phyloP scores from a whole-genome alignment of 2,888 invertebrate genomes.

The Blastobasis adustella region DNA sequence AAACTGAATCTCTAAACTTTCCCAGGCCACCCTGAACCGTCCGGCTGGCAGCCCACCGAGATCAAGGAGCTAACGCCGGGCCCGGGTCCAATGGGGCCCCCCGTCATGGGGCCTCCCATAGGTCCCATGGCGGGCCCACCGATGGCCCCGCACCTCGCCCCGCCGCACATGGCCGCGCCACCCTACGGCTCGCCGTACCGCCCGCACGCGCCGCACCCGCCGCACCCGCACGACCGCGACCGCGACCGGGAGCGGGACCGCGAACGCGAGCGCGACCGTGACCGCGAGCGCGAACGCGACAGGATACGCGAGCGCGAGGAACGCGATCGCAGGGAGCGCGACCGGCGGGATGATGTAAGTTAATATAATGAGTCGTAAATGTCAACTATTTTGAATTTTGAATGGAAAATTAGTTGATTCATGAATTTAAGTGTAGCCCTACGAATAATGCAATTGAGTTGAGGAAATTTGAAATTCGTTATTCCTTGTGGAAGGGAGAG shows the following conservation, averaged over 20 bases:
- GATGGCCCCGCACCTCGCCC: conserved; percentile 30
- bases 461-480: too few relatives aligned
- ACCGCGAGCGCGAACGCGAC: conserved; percentile 32
- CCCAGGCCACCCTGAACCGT: conserved; percentile 54
- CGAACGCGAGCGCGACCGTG: conserved; percentile 57
- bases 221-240: conserved; percentile 33
- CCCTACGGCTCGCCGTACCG: conserved; percentile 42
- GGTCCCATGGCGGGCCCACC: conserved; percentile 29
- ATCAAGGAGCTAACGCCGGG: conserved; percentile 82
- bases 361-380: not conserved
- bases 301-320: conserved; percentile 40
- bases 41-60: conserved; percentile 78
- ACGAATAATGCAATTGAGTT: too few relatives aligned
- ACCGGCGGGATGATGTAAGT: conserved; percentile 55
- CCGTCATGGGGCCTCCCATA: conserved; percentile 37
- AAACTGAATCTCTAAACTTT: not conserved
- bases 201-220: conserved; percentile 36
- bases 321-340: conserved; percentile 44
- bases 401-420: too few relatives aligned
- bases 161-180: conserved; percentile 31
- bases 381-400: too few relatives aligned
- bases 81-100: conserved; percentile 61
- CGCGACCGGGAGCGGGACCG: conserved; percentile 56
- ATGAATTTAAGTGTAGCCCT: too few relatives aligned
- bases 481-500: too few relatives aligned